Evolutionary conservation across 2,888 invertebrate genomes (phyloP).

Genomic region (Lordiphosa fenestrarum): DNA sequence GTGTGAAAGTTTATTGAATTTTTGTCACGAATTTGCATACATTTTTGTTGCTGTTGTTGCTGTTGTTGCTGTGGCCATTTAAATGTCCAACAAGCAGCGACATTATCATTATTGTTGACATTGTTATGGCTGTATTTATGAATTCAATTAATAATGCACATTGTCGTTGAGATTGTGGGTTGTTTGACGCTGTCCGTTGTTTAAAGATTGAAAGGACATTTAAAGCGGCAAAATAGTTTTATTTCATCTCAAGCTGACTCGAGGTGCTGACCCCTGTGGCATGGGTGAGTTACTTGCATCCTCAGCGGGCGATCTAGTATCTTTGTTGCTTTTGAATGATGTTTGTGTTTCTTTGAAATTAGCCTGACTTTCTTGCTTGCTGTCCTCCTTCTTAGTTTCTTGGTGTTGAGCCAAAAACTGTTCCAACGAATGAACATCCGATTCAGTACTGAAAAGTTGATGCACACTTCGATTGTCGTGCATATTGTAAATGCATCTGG

Average conservation of each 20-base stretch:
- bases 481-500: constrained; percentile 11
- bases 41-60: too few relatives aligned
- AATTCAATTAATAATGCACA: constrained; percentile 44
- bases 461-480: constrained; percentile 5
- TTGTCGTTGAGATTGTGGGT: constrained; percentile 24
- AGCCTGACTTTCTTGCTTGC: neutral
- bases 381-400: too few relatives aligned
- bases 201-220: neutral
- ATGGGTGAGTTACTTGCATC: too few relatives aligned
- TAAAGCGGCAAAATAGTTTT: too few relatives aligned
- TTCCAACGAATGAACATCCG: too few relatives aligned
- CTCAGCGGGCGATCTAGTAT: too few relatives aligned
- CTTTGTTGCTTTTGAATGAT: too few relatives aligned
- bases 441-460: neutral
- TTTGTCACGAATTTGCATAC: constrained; percentile 45
- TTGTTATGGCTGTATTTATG: constrained; percentile 46
- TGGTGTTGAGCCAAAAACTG: too few relatives aligned
- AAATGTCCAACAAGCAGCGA: constrained; percentile 41
- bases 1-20: constrained; percentile 22
- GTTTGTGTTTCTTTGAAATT: constrained; percentile 1
- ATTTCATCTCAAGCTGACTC: too few relatives aligned
- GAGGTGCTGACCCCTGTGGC: too few relatives aligned
- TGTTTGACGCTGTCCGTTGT: constrained; percentile 12
- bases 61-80: constrained; percentile 23
- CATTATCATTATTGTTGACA: constrained; percentile 36